phyloP scores from a whole-genome alignment of 2,113 vertebrate genomes.

The Ahaetulla prasina region DNA sequence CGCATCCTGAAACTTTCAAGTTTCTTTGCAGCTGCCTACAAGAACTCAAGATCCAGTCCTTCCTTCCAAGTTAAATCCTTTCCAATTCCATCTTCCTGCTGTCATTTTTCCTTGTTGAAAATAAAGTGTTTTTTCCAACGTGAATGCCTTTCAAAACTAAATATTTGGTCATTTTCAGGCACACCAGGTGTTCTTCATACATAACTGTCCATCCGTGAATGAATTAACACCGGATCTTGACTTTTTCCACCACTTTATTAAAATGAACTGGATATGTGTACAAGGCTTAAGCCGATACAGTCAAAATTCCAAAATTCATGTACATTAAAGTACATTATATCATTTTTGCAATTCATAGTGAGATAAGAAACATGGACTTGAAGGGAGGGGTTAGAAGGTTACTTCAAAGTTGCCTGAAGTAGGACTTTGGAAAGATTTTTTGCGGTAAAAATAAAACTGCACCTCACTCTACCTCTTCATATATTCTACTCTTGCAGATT shows the following conservation, averaged over 20 bases:
- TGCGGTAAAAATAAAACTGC: neutral
- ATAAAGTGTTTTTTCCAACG: slow-evolving; percentile 10
- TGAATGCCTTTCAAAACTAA: slow-evolving; percentile 34
- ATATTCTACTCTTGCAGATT: neutral
- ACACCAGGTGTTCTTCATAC: neutral
- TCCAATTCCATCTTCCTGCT: slow-evolving; percentile 42
- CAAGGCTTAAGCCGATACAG: neutral
- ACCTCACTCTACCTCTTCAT: neutral
- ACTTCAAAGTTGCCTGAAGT: neutral
- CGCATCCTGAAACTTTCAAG: slow-evolving; percentile 29
- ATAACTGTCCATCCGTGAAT: neutral
- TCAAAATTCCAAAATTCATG: neutral
- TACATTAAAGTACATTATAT: neutral
- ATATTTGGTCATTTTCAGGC: neutral
- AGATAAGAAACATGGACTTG: neutral
- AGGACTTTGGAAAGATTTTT: neutral
- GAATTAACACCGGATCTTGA: slow-evolving; percentile 12
- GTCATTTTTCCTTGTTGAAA: slow-evolving; percentile 41
- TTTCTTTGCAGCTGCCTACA: slow-evolving; percentile 49
- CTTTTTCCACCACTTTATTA: slow-evolving; percentile 4
- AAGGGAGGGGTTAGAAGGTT: neutral
- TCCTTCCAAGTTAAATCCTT: slow-evolving; percentile 49
- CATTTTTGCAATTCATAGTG: neutral
- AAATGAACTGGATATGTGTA: slow-evolving; percentile 21
- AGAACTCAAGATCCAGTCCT: slow-evolving; percentile 45